phyloP scores from a whole-genome alignment of 2,888 invertebrate species.

The Tetranychus piercei region DNA sequence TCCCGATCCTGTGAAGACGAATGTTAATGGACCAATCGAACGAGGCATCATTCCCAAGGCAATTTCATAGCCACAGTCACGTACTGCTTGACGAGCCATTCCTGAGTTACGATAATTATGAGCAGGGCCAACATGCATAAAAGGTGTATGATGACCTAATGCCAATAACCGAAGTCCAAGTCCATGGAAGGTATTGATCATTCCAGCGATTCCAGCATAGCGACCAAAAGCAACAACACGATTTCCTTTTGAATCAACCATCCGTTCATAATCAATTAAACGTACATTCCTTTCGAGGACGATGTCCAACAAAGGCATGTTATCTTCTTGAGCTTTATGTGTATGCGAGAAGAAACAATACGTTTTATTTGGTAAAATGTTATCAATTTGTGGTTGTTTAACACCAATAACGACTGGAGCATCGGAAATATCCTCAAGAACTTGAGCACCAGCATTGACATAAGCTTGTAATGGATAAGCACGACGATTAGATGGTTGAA shows the following conservation, averaged over 20 bases:
- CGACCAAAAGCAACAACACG: slow-evolving; percentile 95
- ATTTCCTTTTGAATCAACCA: slow-evolving; percentile 70
- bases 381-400: slow-evolving; percentile 79
- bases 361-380: slow-evolving; percentile 82
- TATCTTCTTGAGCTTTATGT: slow-evolving; percentile 94
- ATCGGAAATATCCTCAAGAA: slow-evolving; percentile 89
- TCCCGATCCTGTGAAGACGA: slow-evolving; percentile 93
- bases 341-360: slow-evolving; percentile 99
- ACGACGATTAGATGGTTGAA: slow-evolving; percentile 90
- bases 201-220: slow-evolving; percentile 93
- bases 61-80: slow-evolving; percentile 98
- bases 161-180: slow-evolving; percentile 79
- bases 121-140: slow-evolving; percentile 96
- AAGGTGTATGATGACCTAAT: slow-evolving; percentile 94
- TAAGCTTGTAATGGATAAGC: slow-evolving; percentile 97
- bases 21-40: slow-evolving; percentile 87
- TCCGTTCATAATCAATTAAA: slow-evolving; percentile 87
- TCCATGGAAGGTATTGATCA: slow-evolving; percentile 95
- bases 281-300: slow-evolving; percentile 62
- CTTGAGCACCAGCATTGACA: slow-evolving; percentile 69
- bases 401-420: slow-evolving; percentile 93
- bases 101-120: slow-evolving; percentile 95
- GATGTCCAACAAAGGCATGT: slow-evolving; percentile 91
- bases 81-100: slow-evolving; percentile 88
- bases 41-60: slow-evolving; percentile 87